Base-by-base conservation (phyloP, 2,888 invertebrate genomes). In the Synanthedon myopaeformis region DNA sequence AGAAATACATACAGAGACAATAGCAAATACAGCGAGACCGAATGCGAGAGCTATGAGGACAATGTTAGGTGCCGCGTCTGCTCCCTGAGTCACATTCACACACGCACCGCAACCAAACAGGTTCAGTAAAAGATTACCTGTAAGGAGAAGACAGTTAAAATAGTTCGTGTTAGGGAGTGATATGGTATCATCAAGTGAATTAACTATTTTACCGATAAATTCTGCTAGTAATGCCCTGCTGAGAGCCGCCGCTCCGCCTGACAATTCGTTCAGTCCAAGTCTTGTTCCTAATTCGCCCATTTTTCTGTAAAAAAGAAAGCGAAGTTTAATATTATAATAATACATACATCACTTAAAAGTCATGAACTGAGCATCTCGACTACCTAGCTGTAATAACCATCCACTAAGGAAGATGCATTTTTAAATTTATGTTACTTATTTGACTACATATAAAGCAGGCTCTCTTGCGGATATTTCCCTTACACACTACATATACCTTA, bases 101-200 rank as follows among this genome's bases (percentile, higher is more conserved):
- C 92, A 92, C 10, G 96, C 91, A 4, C 95, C 96, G 74, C 96
- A 96, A 3, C 96, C 97, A 66, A 97, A 94, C 76, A 97, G 92
- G 72, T 96, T 96, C 64, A 98, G 88, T 52, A 97, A 88, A 58
- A 96, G 80, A 58, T 94, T 96, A 41, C 96, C 90, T 90, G 66
- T 2, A 62, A 54, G 55, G 10, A 35, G 35, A 35, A 35, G 35
- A 0, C 10, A 35, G 35, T 35, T 35, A 35, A 35, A 35, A 10
- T 3, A 35, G 35, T 10, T 1, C 2, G 1, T 8, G 28, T 6
- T 35, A 35, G 35, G 10, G 10, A 35, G 35, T 10, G 35, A 10
- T 10, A 35, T 10, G 35, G 35, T 35, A 49, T 49, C 19, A 11
- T 48, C 10, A 10, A 35, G 35, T 35, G 10, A 35, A 51, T 19